Conservation (phyloP, 1,140 invertebrate species). For the Temnothorax longispinosus region DNA sequence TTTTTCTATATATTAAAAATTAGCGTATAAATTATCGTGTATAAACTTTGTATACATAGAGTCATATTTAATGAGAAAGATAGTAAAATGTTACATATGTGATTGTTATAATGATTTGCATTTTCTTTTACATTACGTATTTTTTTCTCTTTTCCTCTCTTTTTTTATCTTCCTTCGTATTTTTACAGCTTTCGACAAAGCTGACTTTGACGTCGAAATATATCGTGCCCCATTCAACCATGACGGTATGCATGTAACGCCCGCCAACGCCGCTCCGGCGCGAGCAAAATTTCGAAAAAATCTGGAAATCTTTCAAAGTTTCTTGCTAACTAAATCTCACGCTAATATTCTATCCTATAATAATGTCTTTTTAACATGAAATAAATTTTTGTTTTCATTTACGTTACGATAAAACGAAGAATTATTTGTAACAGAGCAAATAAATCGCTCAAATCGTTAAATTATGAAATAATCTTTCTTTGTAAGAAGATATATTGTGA, state of each 20-base stretch:
- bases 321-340: neutral
- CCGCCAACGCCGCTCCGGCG: neutral
- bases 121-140: neutral
- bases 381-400: neutral
- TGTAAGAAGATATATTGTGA: neutral
- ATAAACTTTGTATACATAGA: neutral
- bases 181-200: slow-evolving; percentile 53
- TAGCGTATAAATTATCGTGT: neutral
- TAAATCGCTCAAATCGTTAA: neutral
- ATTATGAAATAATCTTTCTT: neutral
- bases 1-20: neutral
- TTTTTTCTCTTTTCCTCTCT: neutral
- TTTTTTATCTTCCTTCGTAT: slow-evolving; percentile 40
- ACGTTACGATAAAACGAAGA: neutral
- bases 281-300: slow-evolving; percentile 47
- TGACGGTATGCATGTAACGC: slow-evolving; percentile 33
- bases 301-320: neutral
- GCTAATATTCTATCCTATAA: neutral
- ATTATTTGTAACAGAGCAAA: neutral
- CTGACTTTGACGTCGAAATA: slow-evolving; percentile 58
- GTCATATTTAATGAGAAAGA: neutral
- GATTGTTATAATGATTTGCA: neutral
- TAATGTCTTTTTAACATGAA: slow-evolving; percentile 10
- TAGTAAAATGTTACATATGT: neutral
- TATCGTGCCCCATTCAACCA: slow-evolving; percentile 42